Base-by-base conservation (phyloP, 2,797 vertebrate species). In the Adelosebastes latens region DNA sequence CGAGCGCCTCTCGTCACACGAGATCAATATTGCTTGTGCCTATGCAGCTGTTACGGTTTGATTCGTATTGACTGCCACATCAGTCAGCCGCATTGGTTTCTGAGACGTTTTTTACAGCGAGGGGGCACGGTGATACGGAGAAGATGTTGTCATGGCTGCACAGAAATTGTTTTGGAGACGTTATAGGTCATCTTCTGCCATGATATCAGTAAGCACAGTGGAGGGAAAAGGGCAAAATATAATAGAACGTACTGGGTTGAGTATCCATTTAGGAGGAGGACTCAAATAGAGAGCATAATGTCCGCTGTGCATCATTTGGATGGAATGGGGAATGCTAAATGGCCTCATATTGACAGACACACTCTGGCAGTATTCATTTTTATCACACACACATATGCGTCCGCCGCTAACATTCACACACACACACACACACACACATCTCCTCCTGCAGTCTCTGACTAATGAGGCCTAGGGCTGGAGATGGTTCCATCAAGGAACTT, bases 401-500 rank as follows among this genome's bases (percentile, higher is more conserved):
- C 29, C 7, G 4, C 74, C 29, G 9, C 82, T 77, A 77, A 79
- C 86, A 85, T 56, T 42, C 72, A 75, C 78, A 62, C 76, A 86
- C 79, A 65, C 75, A 86, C 85, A 84, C 66, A 36, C 83, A 75
- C 78, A 66, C 73, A 86, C 84, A 83, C 65, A 31, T 84, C 87
- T 92, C 79, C 87, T 89, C 87, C 86, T 55, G 90, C 91, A 91
- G 89, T 90, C 77, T 92, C 91, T 94, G 93, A 94, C 93, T 95
- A 95, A 95, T 95, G 94, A 94, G 92, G 91, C 95, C 91, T 85
- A 80, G 86, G 92, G 93, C 91, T 92, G 83, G 83, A 94, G 93
- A 94, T 92, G 94, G 92, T 95, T 95, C 94, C 92, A 95, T 96
- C 94, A 93, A 93, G 85, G 87, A 93, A 93, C 88, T 92, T 87